Conservation (phyloP, 2,113 vertebrate genomes). For the Tupaia tana region DNA sequence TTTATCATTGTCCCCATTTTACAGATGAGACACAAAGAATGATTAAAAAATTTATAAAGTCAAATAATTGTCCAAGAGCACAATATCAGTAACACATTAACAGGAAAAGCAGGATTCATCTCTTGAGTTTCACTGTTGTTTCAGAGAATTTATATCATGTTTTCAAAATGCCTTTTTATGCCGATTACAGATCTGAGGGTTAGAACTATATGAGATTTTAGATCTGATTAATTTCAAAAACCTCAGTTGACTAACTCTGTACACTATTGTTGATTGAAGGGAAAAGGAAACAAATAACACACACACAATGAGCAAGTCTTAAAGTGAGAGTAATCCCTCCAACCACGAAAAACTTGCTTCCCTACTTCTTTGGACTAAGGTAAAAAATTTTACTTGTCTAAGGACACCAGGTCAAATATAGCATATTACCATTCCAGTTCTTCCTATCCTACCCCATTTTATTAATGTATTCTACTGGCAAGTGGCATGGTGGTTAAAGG, state of each 20-base stretch:
- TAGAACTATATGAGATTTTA: not conserved
- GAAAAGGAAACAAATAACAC: not conserved
- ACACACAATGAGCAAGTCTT: not conserved
- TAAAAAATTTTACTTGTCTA: conserved; percentile 22
- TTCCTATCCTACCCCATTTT: not conserved
- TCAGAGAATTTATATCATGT: conserved; percentile 19
- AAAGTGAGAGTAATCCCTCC: not conserved
- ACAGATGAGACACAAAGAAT: conserved; percentile 35
- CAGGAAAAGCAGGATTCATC: conserved; percentile 28
- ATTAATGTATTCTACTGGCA: not conserved
- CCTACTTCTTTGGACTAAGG: not conserved
- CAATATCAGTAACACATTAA: conserved; percentile 20
- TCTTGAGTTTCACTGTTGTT: not conserved
- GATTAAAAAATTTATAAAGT: conserved; percentile 23
- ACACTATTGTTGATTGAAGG: not conserved
- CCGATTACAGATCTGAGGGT: not conserved
- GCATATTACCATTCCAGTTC: not conserved
- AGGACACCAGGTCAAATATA: conserved; percentile 13
- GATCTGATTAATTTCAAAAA: conserved; percentile 12
- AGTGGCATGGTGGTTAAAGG: too few species aligned
- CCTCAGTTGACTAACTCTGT: not conserved
- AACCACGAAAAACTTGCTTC: not conserved
- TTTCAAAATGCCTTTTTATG: conserved; percentile 25
- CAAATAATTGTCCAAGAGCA: not conserved
- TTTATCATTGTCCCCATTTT: conserved; percentile 35